Percentiles rank a stretch among this genome's conserved stretches.
Conservation (phyloP, 2,888 invertebrate species). For the Julus scandinavius region DNA sequence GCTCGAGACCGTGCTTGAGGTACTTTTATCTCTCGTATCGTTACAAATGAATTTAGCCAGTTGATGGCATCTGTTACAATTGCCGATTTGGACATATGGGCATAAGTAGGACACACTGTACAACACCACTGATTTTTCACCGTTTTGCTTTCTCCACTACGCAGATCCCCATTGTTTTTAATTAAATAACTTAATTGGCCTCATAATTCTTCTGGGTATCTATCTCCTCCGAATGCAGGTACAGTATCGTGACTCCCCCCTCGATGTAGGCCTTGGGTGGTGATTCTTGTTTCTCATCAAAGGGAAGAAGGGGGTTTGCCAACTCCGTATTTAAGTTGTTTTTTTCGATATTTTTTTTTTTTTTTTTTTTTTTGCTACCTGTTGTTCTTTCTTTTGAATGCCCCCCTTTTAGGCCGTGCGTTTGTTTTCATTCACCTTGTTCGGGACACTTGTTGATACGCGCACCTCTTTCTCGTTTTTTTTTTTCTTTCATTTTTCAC, state of each 20-base stretch:
- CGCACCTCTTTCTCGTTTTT: constrained; percentile 31
- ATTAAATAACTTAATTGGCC: constrained; percentile 29
- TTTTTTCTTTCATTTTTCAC: not conserved
- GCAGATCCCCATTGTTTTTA: constrained; percentile 20
- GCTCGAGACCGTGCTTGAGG: no score
- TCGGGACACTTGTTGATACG: constrained; percentile 33
- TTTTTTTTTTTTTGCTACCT: not conserved
- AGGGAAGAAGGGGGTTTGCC: constrained; percentile 6
- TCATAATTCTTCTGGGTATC: constrained; percentile 21
- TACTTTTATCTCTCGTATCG: no score
- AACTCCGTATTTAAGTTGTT: constrained; percentile 28
- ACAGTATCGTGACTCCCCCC: not conserved
- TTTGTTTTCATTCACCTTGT: constrained; percentile 28
- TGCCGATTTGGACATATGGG: no score
- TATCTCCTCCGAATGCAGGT: constrained; percentile 9
- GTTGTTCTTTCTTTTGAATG: constrained; percentile 42
- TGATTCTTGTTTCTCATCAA: not conserved
- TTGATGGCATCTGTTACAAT: no score
- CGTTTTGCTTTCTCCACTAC: not conserved
- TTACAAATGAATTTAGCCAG: no score
- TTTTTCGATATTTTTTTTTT: not conserved
- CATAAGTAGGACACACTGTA: not conserved
- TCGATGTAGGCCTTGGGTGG: constrained; percentile 17
- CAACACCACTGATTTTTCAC: not conserved
- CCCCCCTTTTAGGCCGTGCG: constrained; percentile 11